Percentiles rank a stretch among this genome's conserved stretches.
Evolutionary conservation across 2,888 invertebrate genomes (phyloP).

Genomic region (Alsophila aescularia): DNA sequence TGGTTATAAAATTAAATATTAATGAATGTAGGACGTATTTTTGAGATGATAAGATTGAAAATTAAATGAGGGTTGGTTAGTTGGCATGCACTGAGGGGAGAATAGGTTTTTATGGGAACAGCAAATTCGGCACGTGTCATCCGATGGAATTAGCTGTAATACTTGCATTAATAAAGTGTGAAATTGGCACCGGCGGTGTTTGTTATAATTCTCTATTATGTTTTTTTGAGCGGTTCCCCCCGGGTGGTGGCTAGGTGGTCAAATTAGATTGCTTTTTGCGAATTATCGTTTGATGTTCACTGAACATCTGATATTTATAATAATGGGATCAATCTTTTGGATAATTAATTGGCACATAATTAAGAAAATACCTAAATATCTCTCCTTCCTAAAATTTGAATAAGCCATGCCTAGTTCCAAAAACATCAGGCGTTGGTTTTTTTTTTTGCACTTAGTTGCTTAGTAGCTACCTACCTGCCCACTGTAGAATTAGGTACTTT

Average conservation of each 20-base stretch:
- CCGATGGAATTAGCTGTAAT: constrained; percentile 81
- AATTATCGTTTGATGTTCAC: constrained; percentile 41
- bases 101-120: constrained; percentile 75
- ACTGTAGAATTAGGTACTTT: too few species aligned
- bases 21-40: constrained; percentile 38
- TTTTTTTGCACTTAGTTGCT: too few species aligned
- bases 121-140: constrained; percentile 82
- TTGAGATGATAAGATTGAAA: constrained; percentile 48
- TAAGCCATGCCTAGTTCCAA: too few species aligned
- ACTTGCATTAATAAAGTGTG: constrained; percentile 85
- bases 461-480: too few species aligned
- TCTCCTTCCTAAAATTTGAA: too few species aligned
- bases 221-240: constrained; percentile 58
- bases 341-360: background rate
- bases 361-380: background rate
- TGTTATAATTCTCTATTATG: constrained; percentile 80
- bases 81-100: constrained; percentile 50
- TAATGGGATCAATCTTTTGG: constrained; percentile 10
- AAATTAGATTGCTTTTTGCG: constrained; percentile 59
- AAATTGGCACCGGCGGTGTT: constrained; percentile 81
- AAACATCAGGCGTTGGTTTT: too few species aligned
- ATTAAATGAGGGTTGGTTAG: constrained; percentile 44
- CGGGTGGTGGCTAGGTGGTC: constrained; percentile 35
- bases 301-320: constrained; percentile 11
- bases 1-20: constrained; percentile 12